A percentile compares a stretch with the other conserved stretches of the same genome.
These are phyloP conservation scores for Vanessa tameamea DNA, from an alignment of 1,140 invertebrate species.

Conservation along the genomic window DNA sequence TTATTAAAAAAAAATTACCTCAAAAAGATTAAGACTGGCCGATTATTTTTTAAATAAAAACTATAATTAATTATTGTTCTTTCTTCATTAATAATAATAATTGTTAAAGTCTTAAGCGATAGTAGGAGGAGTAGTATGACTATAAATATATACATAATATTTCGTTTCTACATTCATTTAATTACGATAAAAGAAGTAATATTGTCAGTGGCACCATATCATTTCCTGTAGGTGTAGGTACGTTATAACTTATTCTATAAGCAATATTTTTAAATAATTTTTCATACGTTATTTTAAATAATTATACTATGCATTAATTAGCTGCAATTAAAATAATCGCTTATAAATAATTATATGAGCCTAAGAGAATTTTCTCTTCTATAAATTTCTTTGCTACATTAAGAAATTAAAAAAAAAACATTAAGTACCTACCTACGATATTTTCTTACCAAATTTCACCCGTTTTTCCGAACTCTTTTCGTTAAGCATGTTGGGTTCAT, in stretches of 20 bases:
- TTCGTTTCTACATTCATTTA: slow-evolving; percentile 18
- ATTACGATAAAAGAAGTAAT: slow-evolving; percentile 64
- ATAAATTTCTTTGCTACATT: neutral
- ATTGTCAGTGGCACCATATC: slow-evolving; percentile 74
- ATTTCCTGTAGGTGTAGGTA: slow-evolving; percentile 48
- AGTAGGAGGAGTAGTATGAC: slow-evolving; percentile 24
- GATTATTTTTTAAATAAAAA: slow-evolving; percentile 19
- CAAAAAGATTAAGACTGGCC: slow-evolving; percentile 8
- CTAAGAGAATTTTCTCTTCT: neutral
- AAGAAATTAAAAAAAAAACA: neutral
- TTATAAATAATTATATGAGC: slow-evolving; percentile 6
- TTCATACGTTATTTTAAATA: neutral
- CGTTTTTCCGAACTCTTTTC: slow-evolving; percentile 29
- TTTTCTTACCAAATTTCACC: slow-evolving; percentile 12
- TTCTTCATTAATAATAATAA: slow-evolving; percentile 19
- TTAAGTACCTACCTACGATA: slow-evolving; percentile 8
- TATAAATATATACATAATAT: slow-evolving; percentile 20
- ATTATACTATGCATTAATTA: neutral
- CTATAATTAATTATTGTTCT: slow-evolving; percentile 35
- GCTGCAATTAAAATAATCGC: neutral
- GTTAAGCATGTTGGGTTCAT: neutral
- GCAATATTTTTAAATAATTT: slow-evolving; percentile 7
- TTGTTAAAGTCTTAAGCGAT: slow-evolving; percentile 31
- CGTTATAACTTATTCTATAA: slow-evolving; percentile 19
- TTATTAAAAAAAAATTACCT: neutral